Conservation (phyloP, 2,888 invertebrate species). For the Papilio gigon region DNA sequence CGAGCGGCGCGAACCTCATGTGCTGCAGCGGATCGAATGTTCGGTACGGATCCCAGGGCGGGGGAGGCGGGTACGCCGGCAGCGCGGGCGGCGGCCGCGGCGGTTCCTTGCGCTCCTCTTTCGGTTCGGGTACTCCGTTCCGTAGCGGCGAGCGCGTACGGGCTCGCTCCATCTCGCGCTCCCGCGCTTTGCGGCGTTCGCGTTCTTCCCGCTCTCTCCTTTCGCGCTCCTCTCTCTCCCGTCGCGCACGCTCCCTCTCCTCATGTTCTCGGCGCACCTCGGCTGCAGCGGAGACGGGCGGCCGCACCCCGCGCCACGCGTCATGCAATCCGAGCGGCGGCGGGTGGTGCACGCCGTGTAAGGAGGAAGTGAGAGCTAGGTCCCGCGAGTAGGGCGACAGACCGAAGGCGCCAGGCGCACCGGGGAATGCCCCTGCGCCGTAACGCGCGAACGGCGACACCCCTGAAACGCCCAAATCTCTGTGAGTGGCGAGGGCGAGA, state of each 20-base stretch:
- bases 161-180: slow-evolving; percentile 83
- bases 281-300: slow-evolving; percentile 64
- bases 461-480: slow-evolving; percentile 78
- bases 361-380: slow-evolving; percentile 76
- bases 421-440: slow-evolving; percentile 84
- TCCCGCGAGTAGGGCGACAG: slow-evolving; percentile 87
- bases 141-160: slow-evolving; percentile 89
- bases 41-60: slow-evolving; percentile 87
- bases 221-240: slow-evolving; percentile 85
- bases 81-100: slow-evolving; percentile 75
- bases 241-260: slow-evolving; percentile 80
- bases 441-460: slow-evolving; percentile 92
- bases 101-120: slow-evolving; percentile 79
- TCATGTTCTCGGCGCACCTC: slow-evolving; percentile 73
- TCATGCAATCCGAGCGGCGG: slow-evolving; percentile 72
- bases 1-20: slow-evolving; percentile 89
- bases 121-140: slow-evolving; percentile 83
- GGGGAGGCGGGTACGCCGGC: slow-evolving; percentile 82
- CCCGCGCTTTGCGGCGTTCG: slow-evolving; percentile 81
- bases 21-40: slow-evolving; percentile 86
- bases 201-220: slow-evolving; percentile 83
- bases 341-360: slow-evolving; percentile 75
- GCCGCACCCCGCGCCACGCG: slow-evolving; percentile 67
- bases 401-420: slow-evolving; percentile 86
- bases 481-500: slow-evolving; percentile 60